Conservation (phyloP, 2,888 invertebrate species). For the Merodon equestris region DNA sequence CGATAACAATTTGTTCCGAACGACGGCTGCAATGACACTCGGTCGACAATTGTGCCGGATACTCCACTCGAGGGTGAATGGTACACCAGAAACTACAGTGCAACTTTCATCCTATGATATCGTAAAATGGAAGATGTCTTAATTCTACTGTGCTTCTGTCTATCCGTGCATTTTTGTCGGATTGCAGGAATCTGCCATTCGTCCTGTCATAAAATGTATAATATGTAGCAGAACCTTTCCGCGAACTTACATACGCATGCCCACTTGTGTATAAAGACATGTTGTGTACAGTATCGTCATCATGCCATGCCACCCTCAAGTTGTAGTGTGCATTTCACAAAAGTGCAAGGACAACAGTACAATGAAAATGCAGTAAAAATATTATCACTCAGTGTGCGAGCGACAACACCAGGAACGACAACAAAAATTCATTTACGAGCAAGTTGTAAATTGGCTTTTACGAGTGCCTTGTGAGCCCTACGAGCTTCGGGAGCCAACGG, state of each 20-base stretch:
- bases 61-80: slow-evolving; percentile 18
- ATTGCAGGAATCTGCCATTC: neutral
- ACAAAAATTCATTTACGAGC: slow-evolving; percentile 67
- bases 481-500: neutral
- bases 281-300: neutral
- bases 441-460: slow-evolving; percentile 66
- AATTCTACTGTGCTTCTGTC: slow-evolving; percentile 46
- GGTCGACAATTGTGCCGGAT: slow-evolving; percentile 6
- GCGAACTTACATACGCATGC: slow-evolving; percentile 38
- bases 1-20: slow-evolving; percentile 55
- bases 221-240: slow-evolving; percentile 55
- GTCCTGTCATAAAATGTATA: slow-evolving; percentile 39
- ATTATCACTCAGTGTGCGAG: slow-evolving; percentile 54
- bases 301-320: neutral
- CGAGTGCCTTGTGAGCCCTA: slow-evolving; percentile 42
- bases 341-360: slow-evolving; percentile 52
- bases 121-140: slow-evolving; percentile 64
- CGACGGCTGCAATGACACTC: slow-evolving; percentile 6
- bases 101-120: slow-evolving; percentile 54
- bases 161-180: neutral
- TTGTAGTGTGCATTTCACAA: slow-evolving; percentile 4
- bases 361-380: slow-evolving; percentile 62
- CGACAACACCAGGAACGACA: slow-evolving; percentile 33
- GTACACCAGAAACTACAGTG: slow-evolving; percentile 39
- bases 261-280: neutral